Conservation (phyloP, 2,113 vertebrate species). For the Anarhynchus alexandrinus region DNA sequence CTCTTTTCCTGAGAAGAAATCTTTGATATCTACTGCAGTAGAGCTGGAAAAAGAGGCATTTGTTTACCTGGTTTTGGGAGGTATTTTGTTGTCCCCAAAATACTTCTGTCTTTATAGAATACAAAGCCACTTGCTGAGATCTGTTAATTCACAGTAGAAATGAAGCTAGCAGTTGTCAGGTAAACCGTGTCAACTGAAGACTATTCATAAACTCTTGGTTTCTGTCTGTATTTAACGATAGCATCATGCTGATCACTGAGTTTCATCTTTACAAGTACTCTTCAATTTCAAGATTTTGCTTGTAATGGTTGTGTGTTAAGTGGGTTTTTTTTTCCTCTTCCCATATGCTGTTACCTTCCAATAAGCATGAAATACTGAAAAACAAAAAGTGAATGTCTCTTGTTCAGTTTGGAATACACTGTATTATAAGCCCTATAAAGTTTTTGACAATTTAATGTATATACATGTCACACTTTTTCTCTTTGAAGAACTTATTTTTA, state of each 20-base stretch:
- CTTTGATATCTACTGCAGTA: neutral
- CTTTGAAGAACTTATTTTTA: conserved; percentile 76
- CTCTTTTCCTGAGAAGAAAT: neutral
- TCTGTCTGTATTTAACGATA: neutral
- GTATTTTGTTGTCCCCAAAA: neutral
- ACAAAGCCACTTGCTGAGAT: neutral
- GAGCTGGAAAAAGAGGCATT: neutral
- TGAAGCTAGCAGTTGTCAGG: neutral
- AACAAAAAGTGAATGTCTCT: neutral
- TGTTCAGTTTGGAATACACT: neutral
- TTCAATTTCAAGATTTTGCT: neutral
- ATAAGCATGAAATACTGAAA: neutral
- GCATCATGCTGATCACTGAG: neutral
- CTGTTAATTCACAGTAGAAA: neutral
- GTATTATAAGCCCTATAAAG: conserved; percentile 9
- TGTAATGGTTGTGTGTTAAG: neutral
- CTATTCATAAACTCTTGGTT: neutral
- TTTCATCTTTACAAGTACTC: neutral
- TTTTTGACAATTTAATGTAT: conserved; percentile 68
- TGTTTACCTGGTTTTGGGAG: neutral
- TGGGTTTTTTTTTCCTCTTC: neutral
- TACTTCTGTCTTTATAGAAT: neutral
- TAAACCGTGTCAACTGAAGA: neutral
- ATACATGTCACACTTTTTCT: conserved; percentile 59
- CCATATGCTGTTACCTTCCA: neutral